Conservation (phyloP, 2,888 invertebrate genomes). For the Caenorhabditis doughertyi region DNA sequence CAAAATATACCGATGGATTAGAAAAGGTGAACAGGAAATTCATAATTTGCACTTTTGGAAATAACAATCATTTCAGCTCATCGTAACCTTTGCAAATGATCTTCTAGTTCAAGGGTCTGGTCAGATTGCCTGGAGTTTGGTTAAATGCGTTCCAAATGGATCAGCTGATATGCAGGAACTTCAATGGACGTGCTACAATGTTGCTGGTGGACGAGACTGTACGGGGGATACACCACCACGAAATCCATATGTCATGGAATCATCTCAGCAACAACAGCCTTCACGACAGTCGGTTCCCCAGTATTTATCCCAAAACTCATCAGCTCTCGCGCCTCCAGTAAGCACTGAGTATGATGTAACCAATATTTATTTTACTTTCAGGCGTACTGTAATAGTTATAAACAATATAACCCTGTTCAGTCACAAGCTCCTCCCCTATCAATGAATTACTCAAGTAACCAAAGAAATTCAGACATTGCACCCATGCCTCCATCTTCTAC, state of each 20-base stretch:
- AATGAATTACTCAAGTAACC: background rate
- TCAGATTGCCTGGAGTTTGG: conserved; percentile 35
- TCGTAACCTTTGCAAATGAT: conserved; percentile 4
- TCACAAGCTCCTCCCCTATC: conserved; percentile 33
- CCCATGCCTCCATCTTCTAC: conserved; percentile 62
- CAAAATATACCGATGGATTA: background rate
- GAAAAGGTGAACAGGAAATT: conserved; percentile 18
- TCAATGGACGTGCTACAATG: conserved; percentile 26
- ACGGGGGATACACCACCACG: conserved; percentile 33
- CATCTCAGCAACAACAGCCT: background rate
- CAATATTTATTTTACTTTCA: background rate
- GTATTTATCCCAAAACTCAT: background rate
- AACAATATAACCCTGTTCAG: conserved; percentile 24
- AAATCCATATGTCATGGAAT: conserved; percentile 33
- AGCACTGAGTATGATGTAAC: too few relatives aligned
- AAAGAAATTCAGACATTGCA: conserved; percentile 28
- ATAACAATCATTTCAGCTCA: conserved; percentile 9
- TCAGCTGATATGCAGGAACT: conserved; percentile 50
- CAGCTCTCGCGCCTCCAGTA: conserved; percentile 12
- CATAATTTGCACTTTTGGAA: background rate
- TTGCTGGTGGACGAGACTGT: conserved; percentile 48
- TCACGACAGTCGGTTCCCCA: background rate
- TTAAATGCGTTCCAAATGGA: conserved; percentile 25
- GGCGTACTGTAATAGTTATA: background rate
- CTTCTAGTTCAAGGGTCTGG: conserved; percentile 29